phyloP scores from a whole-genome alignment of 2,888 invertebrate genomes.

The Deilephila elpenor region DNA sequence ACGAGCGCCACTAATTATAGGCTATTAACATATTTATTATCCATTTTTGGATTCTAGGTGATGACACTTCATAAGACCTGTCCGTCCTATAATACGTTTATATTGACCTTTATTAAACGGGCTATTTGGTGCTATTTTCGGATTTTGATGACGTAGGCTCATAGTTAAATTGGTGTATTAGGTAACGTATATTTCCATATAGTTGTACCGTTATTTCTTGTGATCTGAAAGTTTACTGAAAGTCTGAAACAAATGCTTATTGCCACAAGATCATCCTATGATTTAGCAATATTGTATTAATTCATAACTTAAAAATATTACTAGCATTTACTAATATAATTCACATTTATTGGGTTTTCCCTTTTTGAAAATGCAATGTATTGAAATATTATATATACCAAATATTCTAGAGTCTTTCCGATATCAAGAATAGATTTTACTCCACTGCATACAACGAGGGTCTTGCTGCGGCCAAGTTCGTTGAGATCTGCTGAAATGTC shows the following conservation, averaged over 20 bases:
- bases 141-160: background rate
- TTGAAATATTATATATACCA: slow-evolving; percentile 82
- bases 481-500: slow-evolving; percentile 98
- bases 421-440: slow-evolving; percentile 99
- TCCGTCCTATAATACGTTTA: background rate
- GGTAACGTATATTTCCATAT: too few species aligned
- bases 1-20: slow-evolving; percentile 7
- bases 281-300: background rate
- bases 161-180: too few species aligned
- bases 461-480: slow-evolving; percentile 93
- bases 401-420: slow-evolving; percentile 95
- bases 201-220: too few species aligned
- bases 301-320: background rate
- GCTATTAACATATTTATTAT: slow-evolving; percentile 20
- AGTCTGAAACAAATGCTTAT: too few species aligned
- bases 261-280: too few species aligned
- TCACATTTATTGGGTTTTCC: too few species aligned
- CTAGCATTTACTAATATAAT: too few species aligned
- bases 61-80: slow-evolving; percentile 5
- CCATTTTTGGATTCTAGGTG: slow-evolving; percentile 12
- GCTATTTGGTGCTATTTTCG: background rate
- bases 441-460: slow-evolving; percentile 97
- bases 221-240: too few species aligned
- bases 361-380: too few species aligned
- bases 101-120: background rate